A percentile compares a stretch with the other conserved stretches of the same genome.
These are phyloP conservation scores for Merluccius polli DNA, from an alignment of 2,797 vertebrate species.

Conservation along the genomic window DNA sequence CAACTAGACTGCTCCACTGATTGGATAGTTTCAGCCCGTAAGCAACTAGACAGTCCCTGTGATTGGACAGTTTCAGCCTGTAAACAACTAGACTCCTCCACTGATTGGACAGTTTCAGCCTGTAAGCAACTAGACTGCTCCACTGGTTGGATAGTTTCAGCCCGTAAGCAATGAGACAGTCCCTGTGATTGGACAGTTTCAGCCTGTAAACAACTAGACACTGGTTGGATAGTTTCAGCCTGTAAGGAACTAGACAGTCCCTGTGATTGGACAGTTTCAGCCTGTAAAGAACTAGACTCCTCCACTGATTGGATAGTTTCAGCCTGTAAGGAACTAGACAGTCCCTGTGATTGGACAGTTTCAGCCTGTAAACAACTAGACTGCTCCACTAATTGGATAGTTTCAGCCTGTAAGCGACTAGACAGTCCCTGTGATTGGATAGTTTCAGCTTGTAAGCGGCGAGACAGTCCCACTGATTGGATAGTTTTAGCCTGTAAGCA, in stretches of 20 bases:
- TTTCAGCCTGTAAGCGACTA: slow-evolving; percentile 7
- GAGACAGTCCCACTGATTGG: slow-evolving; percentile 15
- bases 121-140: too few species aligned
- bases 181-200: too few species aligned
- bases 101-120: too few species aligned
- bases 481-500: slow-evolving; percentile 26
- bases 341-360: slow-evolving; percentile 23
- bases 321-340: not conserved
- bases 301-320: slow-evolving; percentile 18
- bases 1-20: slow-evolving; percentile 17
- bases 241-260: not conserved
- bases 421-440: slow-evolving; percentile 29
- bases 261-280: slow-evolving; percentile 9
- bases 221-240: slow-evolving; percentile 7
- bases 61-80: slow-evolving; percentile 25
- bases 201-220: too few species aligned
- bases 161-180: too few species aligned
- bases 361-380: slow-evolving; percentile 9
- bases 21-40: slow-evolving; percentile 31
- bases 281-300: not conserved
- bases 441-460: slow-evolving; percentile 25
- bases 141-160: too few species aligned
- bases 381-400: not conserved
- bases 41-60: slow-evolving; percentile 16
- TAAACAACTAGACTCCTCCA: too few species aligned